Evolutionary conservation across 35 echinoderm and acorn worm genomes (phyloP).

Genomic region (Hemicentrotus pulcherrimus): DNA sequence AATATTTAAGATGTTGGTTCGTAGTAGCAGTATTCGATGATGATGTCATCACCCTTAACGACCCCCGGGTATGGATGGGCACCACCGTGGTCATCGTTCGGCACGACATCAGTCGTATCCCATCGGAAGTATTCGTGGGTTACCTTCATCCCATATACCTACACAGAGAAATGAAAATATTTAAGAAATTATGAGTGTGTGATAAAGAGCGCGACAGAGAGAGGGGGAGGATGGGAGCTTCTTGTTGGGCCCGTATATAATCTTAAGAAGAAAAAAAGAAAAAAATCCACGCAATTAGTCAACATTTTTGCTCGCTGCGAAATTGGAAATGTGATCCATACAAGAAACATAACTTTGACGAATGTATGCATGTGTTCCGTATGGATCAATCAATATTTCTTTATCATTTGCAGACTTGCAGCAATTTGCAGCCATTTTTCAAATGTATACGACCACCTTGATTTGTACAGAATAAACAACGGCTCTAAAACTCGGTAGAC

Average conservation of each 20-base stretch:
- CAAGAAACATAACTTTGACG: no score
- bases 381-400: no score
- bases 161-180: not conserved
- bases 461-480: no score
- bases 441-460: no score
- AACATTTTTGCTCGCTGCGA: no score
- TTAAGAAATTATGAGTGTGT: not conserved
- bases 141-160: conserved; percentile 51
- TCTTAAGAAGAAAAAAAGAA: not conserved
- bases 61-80: not conserved
- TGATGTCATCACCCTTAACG: not conserved
- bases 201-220: no score
- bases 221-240: not conserved
- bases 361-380: no score
- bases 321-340: no score
- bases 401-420: no score
- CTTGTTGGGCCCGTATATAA: not conserved
- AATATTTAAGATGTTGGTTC: not conserved
- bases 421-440: no score
- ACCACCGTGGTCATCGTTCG: not conserved
- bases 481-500: no score
- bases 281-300: not conserved
- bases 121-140: conserved; percentile 60
- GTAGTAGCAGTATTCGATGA: conserved; percentile 22
- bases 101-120: not conserved